A percentile compares a stretch with the other conserved stretches of the same genome.
Evolutionary conservation across 2,113 vertebrate genomes (phyloP).

Genomic region (Clupea harengus): DNA sequence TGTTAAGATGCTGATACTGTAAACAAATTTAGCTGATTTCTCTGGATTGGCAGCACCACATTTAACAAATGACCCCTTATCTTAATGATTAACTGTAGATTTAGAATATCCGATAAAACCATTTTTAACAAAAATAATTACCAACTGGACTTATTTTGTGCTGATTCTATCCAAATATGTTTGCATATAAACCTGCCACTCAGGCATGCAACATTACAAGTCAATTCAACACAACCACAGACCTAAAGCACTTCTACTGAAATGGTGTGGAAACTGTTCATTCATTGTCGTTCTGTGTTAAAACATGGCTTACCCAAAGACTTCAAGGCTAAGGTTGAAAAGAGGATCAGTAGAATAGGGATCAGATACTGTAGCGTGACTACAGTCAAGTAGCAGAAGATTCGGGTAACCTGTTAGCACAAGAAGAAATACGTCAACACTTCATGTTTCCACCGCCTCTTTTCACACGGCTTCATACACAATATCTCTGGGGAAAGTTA

Average conservation of each 20-base stretch:
- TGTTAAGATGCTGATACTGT: no score
- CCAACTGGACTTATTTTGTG: no score
- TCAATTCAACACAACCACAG: not conserved
- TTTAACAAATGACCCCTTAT: no score
- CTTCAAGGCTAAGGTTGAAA: slow-evolving; percentile 85
- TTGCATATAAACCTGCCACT: no score
- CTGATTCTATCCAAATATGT: no score
- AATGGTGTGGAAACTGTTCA: not conserved
- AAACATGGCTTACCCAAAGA: slow-evolving; percentile 73
- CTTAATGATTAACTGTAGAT: no score
- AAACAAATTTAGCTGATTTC: no score
- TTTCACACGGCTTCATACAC: not conserved
- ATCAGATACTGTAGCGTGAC: slow-evolving; percentile 91
- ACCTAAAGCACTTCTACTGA: not conserved
- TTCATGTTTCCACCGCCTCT: not conserved
- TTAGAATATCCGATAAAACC: no score
- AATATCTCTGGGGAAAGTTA: no score
- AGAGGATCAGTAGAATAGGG: slow-evolving; percentile 83
- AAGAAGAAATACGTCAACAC: not conserved
- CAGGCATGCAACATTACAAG: no score
- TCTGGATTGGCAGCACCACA: no score
- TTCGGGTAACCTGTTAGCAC: slow-evolving; percentile 78
- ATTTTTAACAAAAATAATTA: no score
- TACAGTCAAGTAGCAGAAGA: slow-evolving; percentile 90
- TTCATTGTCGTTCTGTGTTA: not conserved